Conservation (phyloP, 2,113 vertebrate genomes). For the Hemichromis elongatus region DNA sequence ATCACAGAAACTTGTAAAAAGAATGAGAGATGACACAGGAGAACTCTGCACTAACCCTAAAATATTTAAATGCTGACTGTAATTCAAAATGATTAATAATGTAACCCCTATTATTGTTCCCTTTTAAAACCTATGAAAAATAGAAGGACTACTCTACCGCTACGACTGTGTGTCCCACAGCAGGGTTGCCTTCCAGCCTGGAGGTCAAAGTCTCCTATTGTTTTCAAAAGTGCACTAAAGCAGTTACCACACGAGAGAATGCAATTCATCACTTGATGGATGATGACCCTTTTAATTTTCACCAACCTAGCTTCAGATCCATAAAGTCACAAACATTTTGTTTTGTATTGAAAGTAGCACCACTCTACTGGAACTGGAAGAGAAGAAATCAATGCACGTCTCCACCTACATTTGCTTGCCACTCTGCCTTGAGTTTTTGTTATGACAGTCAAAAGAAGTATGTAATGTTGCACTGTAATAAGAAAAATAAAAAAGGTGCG, state of each 20-base stretch:
- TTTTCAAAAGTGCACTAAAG: constrained; percentile 44
- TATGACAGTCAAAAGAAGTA: constrained; percentile 45
- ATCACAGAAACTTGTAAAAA: background rate
- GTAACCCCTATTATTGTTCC: background rate
- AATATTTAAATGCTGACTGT: background rate
- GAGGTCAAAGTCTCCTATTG: constrained; percentile 32
- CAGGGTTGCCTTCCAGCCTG: background rate
- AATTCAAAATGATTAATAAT: background rate
- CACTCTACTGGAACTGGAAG: constrained; percentile 23
- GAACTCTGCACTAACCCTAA: background rate
- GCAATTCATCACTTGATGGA: constrained; percentile 59
- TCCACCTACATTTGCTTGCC: constrained; percentile 10
- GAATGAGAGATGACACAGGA: background rate
- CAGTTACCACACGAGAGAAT: constrained; percentile 16
- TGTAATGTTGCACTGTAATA: background rate
- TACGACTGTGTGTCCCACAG: background rate
- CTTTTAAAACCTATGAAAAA: background rate
- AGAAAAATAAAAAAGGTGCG: constrained; percentile 1
- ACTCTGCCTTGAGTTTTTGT: constrained; percentile 13
- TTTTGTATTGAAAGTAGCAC: constrained; percentile 30
- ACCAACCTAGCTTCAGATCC: constrained; percentile 14
- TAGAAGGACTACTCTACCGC: background rate
- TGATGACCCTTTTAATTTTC: constrained; percentile 45
- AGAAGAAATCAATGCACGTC: constrained; percentile 43
- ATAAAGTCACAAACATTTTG: constrained; percentile 30